A percentile compares a stretch with the other conserved stretches of the same genome.
These are phyloP conservation scores for Sebastes flavidus DNA, from an alignment of 2,797 vertebrate species.

Conservation along the genomic window DNA sequence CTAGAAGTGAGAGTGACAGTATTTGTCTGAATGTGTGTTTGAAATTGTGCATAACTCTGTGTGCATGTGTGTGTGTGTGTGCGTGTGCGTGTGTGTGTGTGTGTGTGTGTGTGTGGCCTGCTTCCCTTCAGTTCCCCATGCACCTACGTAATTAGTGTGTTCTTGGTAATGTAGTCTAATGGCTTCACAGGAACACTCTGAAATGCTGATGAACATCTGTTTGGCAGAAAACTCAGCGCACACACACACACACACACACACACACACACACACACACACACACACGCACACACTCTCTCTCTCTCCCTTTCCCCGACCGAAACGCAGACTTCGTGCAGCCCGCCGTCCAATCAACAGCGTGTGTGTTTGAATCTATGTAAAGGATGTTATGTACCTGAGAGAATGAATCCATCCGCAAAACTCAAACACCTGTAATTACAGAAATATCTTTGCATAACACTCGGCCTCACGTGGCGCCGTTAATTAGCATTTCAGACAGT, in stretches of 20 bases:
- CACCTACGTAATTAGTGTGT: constrained; percentile 71
- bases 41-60: background rate
- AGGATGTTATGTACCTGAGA: constrained; percentile 27
- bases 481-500: constrained; percentile 40
- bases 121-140: constrained; percentile 36
- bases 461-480: background rate
- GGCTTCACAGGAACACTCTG: constrained; percentile 75
- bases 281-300: background rate
- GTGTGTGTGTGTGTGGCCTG: background rate
- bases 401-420: constrained; percentile 21
- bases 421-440: constrained; percentile 43
- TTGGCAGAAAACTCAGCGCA: constrained; percentile 59
- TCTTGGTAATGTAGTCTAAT: constrained; percentile 75
- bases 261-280: background rate
- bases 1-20: background rate
- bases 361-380: constrained; percentile 8
- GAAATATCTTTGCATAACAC: constrained; percentile 19
- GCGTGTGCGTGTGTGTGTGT: background rate
- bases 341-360: background rate
- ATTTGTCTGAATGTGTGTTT: background rate
- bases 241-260: background rate
- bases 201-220: constrained; percentile 82
- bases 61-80: background rate
- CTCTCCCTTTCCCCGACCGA: constrained; percentile 2
- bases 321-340: background rate